Evolutionary conservation across 1,140 invertebrate species (phyloP), one percentile per base, ranked within the genome.

Genomic region (Drosophila guanche): DNA sequence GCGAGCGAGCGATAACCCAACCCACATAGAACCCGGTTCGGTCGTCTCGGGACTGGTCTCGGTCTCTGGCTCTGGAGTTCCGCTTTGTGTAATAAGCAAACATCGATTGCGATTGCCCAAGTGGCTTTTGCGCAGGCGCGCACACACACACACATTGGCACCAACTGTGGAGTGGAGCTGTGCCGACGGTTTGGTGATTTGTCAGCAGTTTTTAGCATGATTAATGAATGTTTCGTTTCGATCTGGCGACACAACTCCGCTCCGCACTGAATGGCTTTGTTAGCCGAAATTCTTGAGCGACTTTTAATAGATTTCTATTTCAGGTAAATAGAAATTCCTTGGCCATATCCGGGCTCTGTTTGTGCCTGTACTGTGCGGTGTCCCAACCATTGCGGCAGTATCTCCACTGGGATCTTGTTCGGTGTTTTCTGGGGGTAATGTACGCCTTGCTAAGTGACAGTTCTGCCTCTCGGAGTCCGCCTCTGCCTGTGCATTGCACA

Each of bases 151-250:
- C 33, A 41, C 10, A 40, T 20, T 40, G 27, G 0, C 48, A 33
- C 48, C 48, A 60, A 43, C 58, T 54, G 48, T 60, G 56, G 14
- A 48, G 3, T 67, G 12, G 10, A 27, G 50, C 68, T 72, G 33
- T 43, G n/a, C 55, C 72, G 56, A 74, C 74, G 81, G 86, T 86
- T 78, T 86, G 73, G 70, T 76, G 58, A 86, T 86, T 86, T 86
- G 81, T 86, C 81, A 86, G 81, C 83, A 76, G 67, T 79, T 68
- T 79, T 79, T 53, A 76, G 54, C 73, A 74, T 88, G 83, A 88
- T 88, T 88, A 88, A 88, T 88, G 83, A 83, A 83, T 59, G 73
- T 55, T 70, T 76, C 74, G 46, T 59, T 70, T 76, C 74, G 46
- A 77, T 57, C 69, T 75, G 77, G 77, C 77, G 77, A 81, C 81